phyloP scores from a whole-genome alignment of 2,888 invertebrate species.

The Nemapogon koenigi region DNA sequence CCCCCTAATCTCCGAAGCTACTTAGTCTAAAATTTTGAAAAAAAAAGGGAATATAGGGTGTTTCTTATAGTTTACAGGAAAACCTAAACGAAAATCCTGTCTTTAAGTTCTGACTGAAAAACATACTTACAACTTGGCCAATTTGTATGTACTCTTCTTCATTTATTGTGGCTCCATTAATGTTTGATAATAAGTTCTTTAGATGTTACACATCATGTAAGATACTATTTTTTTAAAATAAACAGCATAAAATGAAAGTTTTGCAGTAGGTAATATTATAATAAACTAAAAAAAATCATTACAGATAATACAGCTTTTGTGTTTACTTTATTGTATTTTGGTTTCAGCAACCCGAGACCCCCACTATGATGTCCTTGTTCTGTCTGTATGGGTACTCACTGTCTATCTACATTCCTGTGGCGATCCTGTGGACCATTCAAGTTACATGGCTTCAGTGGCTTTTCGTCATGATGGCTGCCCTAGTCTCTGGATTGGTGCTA shows the following conservation, averaged over 20 bases:
- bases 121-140: too few species aligned
- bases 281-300: background rate
- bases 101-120: too few species aligned
- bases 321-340: conserved; percentile 16
- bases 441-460: conserved; percentile 86
- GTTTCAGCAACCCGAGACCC: conserved; percentile 58
- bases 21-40: too few species aligned
- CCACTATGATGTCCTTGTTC: conserved; percentile 83
- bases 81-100: too few species aligned
- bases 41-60: too few species aligned
- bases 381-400: conserved; percentile 96
- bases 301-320: conserved; percentile 6
- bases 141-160: too few species aligned
- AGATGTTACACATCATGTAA: too few species aligned
- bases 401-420: conserved; percentile 92
- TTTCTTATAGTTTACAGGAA: too few species aligned
- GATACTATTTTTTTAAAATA: background rate
- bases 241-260: background rate
- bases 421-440: conserved; percentile 91
- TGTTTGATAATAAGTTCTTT: too few species aligned
- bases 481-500: conserved; percentile 86
- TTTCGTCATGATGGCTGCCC: conserved; percentile 80
- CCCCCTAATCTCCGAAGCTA: too few species aligned
- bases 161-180: too few species aligned
- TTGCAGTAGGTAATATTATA: background rate